Conservation (phyloP, 92 coral and sea anemone species). For the Phenganax marumi region DNA sequence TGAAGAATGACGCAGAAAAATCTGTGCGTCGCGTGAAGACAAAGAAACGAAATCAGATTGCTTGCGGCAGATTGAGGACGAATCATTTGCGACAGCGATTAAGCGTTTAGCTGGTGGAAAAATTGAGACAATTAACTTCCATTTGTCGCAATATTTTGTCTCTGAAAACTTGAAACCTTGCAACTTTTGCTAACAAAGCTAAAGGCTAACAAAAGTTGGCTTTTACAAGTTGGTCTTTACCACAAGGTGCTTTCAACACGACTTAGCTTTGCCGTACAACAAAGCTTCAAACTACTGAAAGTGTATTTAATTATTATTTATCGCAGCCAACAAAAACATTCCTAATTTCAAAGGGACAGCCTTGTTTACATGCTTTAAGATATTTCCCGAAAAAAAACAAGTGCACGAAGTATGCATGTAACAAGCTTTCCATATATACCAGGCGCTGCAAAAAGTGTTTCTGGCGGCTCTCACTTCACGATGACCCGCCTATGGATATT, state of each 20-base stretch:
- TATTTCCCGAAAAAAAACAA: neutral
- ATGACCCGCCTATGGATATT: too few species aligned
- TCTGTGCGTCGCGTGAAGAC: slow-evolving; percentile 25
- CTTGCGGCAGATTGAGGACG: slow-evolving; percentile 1
- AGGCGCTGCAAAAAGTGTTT: too few species aligned
- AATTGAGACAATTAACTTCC: slow-evolving; percentile 6
- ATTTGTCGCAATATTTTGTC: neutral
- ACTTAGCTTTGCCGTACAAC: neutral
- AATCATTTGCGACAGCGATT: slow-evolving; percentile 17
- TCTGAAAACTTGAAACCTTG: neutral
- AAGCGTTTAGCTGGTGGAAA: slow-evolving; percentile 29
- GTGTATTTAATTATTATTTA: neutral
- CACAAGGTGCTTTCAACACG: neutral
- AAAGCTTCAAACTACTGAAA: neutral
- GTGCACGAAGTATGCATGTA: neutral
- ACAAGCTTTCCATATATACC: neutral
- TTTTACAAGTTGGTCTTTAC: neutral
- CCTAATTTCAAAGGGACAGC: slow-evolving; percentile 3
- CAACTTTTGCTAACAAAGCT: neutral
- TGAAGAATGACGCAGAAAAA: slow-evolving; percentile 17
- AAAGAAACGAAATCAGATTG: slow-evolving; percentile 28
- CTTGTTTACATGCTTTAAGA: neutral
- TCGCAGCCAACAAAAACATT: slow-evolving; percentile 4
- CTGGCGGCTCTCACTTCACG: too few species aligned
- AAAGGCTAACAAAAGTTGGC: neutral